Evolutionary conservation across 2,113 vertebrate genomes (phyloP).

Genomic region (Urocitellus parryii): DNA sequence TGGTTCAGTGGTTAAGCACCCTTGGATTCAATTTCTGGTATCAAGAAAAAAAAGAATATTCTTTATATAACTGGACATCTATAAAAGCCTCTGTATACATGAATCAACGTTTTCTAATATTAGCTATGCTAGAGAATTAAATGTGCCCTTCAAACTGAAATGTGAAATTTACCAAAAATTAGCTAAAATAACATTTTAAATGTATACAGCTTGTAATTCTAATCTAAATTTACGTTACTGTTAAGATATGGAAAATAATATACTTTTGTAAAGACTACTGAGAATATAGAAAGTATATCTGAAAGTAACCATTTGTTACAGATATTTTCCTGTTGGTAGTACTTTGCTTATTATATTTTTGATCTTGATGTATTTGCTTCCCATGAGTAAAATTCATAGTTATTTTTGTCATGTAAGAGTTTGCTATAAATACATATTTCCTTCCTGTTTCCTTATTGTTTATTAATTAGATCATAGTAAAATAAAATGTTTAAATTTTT

Average conservation of each 20-base stretch:
- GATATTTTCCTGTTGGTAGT: neutral
- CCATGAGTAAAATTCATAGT: neutral
- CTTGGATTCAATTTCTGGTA: too few species aligned
- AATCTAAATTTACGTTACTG: neutral
- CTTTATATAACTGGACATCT: neutral
- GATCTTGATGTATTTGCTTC: neutral
- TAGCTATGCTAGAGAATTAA: neutral
- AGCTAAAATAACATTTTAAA: neutral
- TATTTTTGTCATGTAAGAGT: neutral
- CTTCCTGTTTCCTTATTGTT: neutral
- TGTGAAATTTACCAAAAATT: neutral
- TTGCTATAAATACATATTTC: neutral
- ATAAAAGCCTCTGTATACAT: neutral
- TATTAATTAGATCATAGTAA: slow-evolving; percentile 10
- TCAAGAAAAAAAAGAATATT: neutral
- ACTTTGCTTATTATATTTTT: neutral
- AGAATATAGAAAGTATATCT: slow-evolving; percentile 3
- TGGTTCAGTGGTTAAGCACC: too few species aligned
- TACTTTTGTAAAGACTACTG: neutral
- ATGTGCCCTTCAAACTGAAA: neutral
- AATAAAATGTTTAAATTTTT: slow-evolving; percentile 42
- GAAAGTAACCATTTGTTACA: neutral
- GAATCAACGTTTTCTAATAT: neutral
- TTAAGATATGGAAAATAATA: slow-evolving; percentile 7
- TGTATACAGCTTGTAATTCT: neutral